Evolutionary conservation across 92 coral and sea anemone genomes (phyloP).

Genomic region (Virgularia gustaviana): DNA sequence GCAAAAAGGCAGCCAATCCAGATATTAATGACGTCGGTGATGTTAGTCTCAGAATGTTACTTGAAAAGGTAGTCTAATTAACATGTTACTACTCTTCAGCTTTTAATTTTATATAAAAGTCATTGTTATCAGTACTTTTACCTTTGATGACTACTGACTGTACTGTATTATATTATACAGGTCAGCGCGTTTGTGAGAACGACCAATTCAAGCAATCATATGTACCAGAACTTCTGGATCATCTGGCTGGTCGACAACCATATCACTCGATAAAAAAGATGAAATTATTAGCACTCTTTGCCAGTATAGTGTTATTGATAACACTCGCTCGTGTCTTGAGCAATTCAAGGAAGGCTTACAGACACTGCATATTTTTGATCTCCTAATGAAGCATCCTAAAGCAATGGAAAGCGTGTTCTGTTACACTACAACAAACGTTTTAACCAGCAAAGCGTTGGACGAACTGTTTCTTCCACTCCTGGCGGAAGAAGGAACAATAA

Average conservation of each 20-base stretch:
- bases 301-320: constrained; percentile 18
- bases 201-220: not conserved
- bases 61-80: not conserved
- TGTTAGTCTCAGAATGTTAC: not conserved
- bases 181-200: constrained; percentile 7
- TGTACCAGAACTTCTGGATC: constrained; percentile 9
- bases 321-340: constrained; percentile 8
- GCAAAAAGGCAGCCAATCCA: constrained; percentile 17
- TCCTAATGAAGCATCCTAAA: not conserved
- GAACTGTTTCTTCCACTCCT: not conserved
- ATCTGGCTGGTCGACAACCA: constrained; percentile 12
- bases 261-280: constrained; percentile 1
- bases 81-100: no score
- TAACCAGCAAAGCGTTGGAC: not conserved
- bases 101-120: no score
- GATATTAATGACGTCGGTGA: not conserved
- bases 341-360: constrained; percentile 18
- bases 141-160: no score
- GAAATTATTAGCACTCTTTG: constrained; percentile 5
- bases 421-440: not conserved
- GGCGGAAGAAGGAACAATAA: constrained; percentile 5
- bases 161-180: no score
- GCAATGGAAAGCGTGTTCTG: not conserved
- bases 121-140: no score
- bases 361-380: not conserved